Base-by-base conservation (phyloP, 2,797 vertebrate species). In the Pyrrhura leucotis region DNA sequence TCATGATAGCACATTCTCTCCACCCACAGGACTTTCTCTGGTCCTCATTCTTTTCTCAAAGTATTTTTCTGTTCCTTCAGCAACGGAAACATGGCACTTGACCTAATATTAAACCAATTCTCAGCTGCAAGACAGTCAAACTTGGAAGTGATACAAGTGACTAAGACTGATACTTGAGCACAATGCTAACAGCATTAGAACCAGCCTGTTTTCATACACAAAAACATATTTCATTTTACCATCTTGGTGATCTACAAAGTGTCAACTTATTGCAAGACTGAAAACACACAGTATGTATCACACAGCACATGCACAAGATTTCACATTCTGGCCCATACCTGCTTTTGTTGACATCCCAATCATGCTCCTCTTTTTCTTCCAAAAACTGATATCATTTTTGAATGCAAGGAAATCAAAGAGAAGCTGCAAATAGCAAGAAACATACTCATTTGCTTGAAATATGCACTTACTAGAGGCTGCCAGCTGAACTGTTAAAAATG, bases 331-430 rank as follows among this genome's bases (percentile, higher is more conserved):
- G 20, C 18, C 35, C 71, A 42, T 71, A 99, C 99, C 99, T 97
- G 99, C 98, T 98, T 99, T 99, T 86, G 98, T 98, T 76, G 99
- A 99, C 98, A 99, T 99, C 53, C 99, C 99, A 28, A 91, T 98
- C 99, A 99, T 99, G 98, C 96, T 99, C 74, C 98, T 99, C 97
- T 99, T 99, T 82, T 98, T 99, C 95, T 98, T 98, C 99, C 99
- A 99, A 45, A 99, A 99, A 89, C 98, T 98, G 94, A 99, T 98
- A 89, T 99, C 99, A 67, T 99, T 99, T 98, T 99, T 99, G 94
- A 99, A 99, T 33, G 99, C 99, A 97, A 99, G 97, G 82, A 99
- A 98, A 96, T 99, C 99, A 98, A 99, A 99, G 10, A 99, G 98
- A 77, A 99, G 98, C 99, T 99, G 97, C 10, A 96, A 95, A 96